Evolutionary conservation across 2,888 invertebrate genomes (phyloP).

Genomic region (Theretra japonica): DNA sequence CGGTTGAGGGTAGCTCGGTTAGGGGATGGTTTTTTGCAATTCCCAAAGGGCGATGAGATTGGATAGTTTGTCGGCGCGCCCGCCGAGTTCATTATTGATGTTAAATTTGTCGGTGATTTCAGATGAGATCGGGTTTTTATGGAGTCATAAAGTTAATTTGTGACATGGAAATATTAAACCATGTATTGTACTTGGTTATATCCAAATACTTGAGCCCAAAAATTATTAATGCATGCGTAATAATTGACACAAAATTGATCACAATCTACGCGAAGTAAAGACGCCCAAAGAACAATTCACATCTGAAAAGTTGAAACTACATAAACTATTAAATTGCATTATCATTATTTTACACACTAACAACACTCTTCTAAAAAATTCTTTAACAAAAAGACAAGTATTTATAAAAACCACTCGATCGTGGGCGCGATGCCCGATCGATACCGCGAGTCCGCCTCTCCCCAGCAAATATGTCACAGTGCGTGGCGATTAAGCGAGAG

Average conservation of each 20-base stretch:
- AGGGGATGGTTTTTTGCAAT: conserved; percentile 68
- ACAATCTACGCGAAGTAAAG: no score
- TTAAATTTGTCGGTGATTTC: conserved; percentile 69
- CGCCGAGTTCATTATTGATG: conserved; percentile 71
- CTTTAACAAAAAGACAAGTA: neutral
- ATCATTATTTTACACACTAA: no score
- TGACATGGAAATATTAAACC: neutral
- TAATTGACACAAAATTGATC: no score
- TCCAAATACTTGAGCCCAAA: no score
- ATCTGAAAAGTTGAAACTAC: no score
- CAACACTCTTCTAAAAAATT: no score
- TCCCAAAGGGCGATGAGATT: conserved; percentile 71
- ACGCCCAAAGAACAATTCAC: no score
- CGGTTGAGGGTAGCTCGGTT: conserved; percentile 61
- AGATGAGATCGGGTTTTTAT: conserved; percentile 48
- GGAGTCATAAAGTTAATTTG: conserved; percentile 35
- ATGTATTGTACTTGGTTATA: neutral
- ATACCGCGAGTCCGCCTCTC: conserved; percentile 22
- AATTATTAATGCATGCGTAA: no score
- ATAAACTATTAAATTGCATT: no score
- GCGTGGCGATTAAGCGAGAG: conserved; percentile 53
- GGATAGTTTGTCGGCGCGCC: conserved; percentile 62
- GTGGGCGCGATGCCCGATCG: conserved; percentile 9
- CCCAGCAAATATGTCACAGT: conserved; percentile 47
- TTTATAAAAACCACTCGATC: conserved; percentile 9